These are phyloP conservation scores for Philopedon plagiatum DNA, from an alignment of 2,888 invertebrate species.

Conservation along the genomic window DNA sequence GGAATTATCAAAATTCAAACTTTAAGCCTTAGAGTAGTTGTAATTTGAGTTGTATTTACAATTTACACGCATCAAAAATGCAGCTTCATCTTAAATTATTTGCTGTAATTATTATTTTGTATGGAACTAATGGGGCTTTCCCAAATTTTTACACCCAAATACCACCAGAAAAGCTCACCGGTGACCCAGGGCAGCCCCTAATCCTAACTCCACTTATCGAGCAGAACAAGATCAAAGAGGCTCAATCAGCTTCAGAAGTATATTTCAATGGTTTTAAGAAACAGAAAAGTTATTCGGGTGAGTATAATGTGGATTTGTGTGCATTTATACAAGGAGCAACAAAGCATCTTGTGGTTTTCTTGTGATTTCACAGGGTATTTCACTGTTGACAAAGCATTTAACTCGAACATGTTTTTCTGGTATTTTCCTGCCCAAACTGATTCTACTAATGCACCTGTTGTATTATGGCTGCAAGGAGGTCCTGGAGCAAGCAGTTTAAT, in stretches of 20 bases:
- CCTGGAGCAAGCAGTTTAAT: conserved; percentile 86
- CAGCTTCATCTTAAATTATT: neutral
- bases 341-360: too few relatives aligned
- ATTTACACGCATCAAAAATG: neutral
- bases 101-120: neutral
- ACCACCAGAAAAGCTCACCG: conserved; percentile 32
- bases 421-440: conserved; percentile 83
- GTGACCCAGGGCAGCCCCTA: conserved; percentile 74
- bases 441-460: conserved; percentile 76
- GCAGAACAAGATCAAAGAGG: conserved; percentile 79
- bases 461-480: conserved; percentile 90
- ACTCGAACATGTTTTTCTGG: conserved; percentile 94
- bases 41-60: too few relatives aligned
- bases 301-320: too few relatives aligned
- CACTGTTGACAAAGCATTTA: conserved; percentile 83
- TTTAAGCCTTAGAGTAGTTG: too few relatives aligned
- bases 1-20: neutral
- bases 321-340: too few relatives aligned
- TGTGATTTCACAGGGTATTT: conserved; percentile 75
- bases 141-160: conserved; percentile 46
- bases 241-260: conserved; percentile 70
- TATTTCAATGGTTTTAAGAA: conserved; percentile 73
- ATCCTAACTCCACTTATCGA: conserved; percentile 84
- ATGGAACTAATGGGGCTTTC: conserved; percentile 27
- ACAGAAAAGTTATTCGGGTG: conserved; percentile 77